Conservation (phyloP, 2,888 invertebrate species). For the Crossocerus cetratus region DNA sequence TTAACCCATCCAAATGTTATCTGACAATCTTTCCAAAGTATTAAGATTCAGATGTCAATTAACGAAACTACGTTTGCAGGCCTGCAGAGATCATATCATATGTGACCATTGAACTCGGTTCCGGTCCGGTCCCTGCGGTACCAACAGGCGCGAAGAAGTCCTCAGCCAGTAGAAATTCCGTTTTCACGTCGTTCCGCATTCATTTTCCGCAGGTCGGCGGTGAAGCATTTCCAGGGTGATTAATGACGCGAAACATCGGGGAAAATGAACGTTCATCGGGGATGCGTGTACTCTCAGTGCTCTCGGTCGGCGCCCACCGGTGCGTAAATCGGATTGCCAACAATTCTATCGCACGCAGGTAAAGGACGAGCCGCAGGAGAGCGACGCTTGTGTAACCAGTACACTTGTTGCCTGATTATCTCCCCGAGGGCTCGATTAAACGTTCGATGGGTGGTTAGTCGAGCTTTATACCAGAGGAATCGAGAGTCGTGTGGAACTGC, state of each 20-base stretch:
- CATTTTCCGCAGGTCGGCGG: background rate
- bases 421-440: conserved; percentile 52
- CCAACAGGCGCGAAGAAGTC: no score
- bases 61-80: no score
- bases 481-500: conserved; percentile 41
- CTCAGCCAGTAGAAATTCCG: background rate
- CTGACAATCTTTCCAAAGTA: no score
- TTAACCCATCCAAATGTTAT: no score
- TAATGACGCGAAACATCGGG: conserved; percentile 5
- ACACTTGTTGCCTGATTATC: conserved; percentile 58
- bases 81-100: no score
- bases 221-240: background rate
- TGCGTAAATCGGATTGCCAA: background rate
- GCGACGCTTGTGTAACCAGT: conserved; percentile 52
- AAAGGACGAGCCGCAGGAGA: conserved; percentile 10
- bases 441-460: conserved; percentile 45
- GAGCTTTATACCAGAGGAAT: conserved; percentile 45
- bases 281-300: background rate
- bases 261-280: conserved; percentile 22
- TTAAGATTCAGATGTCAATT: no score
- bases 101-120: no score
- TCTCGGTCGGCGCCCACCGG: conserved; percentile 7
- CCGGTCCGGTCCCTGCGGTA: no score
- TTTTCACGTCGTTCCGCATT: background rate
- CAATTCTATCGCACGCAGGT: background rate